Evolutionary conservation across 2,113 vertebrate species (phyloP), one percentile per base, ranked within the genome.

Genomic region (Coryphaenoides rupestris): DNA sequence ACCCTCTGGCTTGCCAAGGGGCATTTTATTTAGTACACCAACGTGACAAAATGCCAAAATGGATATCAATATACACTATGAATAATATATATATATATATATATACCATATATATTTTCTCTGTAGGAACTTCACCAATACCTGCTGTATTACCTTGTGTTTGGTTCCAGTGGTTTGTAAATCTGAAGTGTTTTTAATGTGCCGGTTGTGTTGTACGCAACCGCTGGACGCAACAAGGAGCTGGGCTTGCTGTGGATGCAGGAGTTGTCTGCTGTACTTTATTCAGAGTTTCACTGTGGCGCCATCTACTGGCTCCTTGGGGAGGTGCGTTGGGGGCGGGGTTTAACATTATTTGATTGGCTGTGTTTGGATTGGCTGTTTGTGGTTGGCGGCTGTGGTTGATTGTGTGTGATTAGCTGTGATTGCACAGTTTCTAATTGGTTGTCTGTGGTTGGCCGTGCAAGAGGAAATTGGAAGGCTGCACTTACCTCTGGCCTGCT

Each of bases 81-180:
- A 83, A 77, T 81, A 85, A 79, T 79, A 83, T 87, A 55, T 66
- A 49, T 49, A 58, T 58, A 79, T 87, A 75, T 77, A n/a, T n/a
- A n/a, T n/a, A n/a, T n/a, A n/a, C n/a, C n/a, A n/a, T n/a, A n/a
- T n/a, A 40, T 40, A 40, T 40, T 40, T 40, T 80, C 80, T 78
- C 76, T 66, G 46, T 83, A 84, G 76, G 62, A 86, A 73, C 72
- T 73, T 75, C 78, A 63, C 84, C 24, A 60, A 21, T 45, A 81
- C 79, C 87, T 89, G 86, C 87, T 89, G 87, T 87, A 89, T 82
- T 86, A 82, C 83, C 85, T 82, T 82, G 75, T 83, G 15, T 81
- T 76, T 85, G 49, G 26, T 54, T 74, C 78, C 56, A 24, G 28
- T 70, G 77, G 68, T 85, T 82, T 84, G 72, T 87, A 70, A 79